Percentiles rank a stretch among this genome's conserved stretches.
These are phyloP conservation scores for Calypte anna DNA, from an alignment of 2,113 vertebrate genomes.

Conservation along the genomic window DNA sequence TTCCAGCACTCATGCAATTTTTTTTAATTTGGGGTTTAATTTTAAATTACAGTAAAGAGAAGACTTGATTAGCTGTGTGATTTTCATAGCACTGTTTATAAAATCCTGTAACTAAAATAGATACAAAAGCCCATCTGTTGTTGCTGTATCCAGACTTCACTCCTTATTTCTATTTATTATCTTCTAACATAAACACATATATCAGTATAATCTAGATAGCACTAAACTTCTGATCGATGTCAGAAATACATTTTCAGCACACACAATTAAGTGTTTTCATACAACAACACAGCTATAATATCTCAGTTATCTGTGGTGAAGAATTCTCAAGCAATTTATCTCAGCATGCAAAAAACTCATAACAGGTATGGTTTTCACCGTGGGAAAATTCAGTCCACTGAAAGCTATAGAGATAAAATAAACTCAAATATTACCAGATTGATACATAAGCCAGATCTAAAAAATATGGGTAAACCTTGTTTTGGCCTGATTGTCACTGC, in stretches of 20 bases:
- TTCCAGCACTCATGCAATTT: neutral
- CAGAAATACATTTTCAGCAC: neutral
- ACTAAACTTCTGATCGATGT: neutral
- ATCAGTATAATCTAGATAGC: neutral
- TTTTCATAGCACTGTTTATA: neutral
- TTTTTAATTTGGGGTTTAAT: neutral
- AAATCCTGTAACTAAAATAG: neutral
- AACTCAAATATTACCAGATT: neutral
- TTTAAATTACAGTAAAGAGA: neutral
- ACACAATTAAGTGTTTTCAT: neutral
- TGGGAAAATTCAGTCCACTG: neutral
- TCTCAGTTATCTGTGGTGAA: neutral
- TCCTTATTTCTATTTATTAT: neutral
- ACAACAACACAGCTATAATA: neutral
- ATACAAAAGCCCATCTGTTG: neutral
- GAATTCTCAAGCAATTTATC: neutral
- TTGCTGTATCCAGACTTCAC: neutral
- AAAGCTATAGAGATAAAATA: neutral
- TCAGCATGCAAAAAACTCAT: accelerated
- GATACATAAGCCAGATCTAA: neutral
- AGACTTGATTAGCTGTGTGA: neutral
- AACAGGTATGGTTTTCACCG: neutral
- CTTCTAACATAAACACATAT: neutral
- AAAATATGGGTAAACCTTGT: neutral
- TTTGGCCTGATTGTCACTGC: accelerated